Percentiles rank a stretch among this genome's conserved stretches.
phyloP scores from a whole-genome alignment of 2,797 vertebrate species.

The Vespertilio murinus region DNA sequence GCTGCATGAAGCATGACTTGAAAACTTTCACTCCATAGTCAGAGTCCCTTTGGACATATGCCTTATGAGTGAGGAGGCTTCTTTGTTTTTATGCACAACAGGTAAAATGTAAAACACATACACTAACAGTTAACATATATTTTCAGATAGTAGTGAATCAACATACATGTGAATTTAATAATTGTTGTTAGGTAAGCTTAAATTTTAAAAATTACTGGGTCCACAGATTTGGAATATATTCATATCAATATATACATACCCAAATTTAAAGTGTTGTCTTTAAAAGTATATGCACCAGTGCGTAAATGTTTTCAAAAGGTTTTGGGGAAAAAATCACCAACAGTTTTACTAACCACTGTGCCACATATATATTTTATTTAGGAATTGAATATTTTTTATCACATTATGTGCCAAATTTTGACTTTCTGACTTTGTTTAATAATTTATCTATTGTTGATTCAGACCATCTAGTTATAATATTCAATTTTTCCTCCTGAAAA shows the following conservation, averaged over 20 bases:
- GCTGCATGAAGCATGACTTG: background rate
- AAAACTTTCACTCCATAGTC: background rate
- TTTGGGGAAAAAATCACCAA: background rate
- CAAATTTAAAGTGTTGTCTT: slow-evolving; percentile 36
- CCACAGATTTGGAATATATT: background rate
- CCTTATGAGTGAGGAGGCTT: background rate
- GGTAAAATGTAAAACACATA: background rate
- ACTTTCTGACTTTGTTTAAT: slow-evolving; percentile 32
- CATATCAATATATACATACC: background rate
- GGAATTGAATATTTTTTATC: slow-evolving; percentile 34
- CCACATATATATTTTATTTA: slow-evolving; percentile 18
- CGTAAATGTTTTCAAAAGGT: background rate
- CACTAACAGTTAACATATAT: slow-evolving; percentile 13
- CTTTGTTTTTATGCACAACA: background rate
- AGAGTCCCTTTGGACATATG: background rate
- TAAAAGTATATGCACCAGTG: background rate
- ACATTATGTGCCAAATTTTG: background rate
- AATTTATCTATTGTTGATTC: slow-evolving; percentile 34
- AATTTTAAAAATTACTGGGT: background rate
- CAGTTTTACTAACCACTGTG: slow-evolving; percentile 32
- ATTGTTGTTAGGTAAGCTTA: background rate
- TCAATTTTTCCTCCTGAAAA: slow-evolving; percentile 20
- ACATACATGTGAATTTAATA: background rate
- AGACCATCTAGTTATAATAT: background rate
- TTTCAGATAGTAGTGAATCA: background rate